Evolutionary conservation across 2,797 vertebrate genomes (phyloP).

Genomic region (Phataginus tricuspis): DNA sequence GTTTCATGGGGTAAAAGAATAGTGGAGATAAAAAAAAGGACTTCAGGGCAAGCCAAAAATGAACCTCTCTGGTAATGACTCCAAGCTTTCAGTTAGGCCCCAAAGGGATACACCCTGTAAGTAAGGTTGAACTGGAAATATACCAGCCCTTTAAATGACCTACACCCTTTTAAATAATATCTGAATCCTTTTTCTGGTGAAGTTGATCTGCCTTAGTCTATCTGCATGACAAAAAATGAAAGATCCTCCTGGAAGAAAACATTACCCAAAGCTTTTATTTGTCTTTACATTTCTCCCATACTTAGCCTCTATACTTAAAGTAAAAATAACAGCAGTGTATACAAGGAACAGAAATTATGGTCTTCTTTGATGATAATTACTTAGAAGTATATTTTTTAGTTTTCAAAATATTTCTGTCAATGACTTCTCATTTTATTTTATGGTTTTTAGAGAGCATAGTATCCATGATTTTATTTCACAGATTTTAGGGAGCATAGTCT

Average conservation of each 20-base stretch:
- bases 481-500: not conserved
- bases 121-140: not conserved
- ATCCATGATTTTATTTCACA: not conserved
- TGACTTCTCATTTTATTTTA: slow-evolving; percentile 29
- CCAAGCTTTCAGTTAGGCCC: not conserved
- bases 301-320: not conserved
- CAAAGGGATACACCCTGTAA: not conserved
- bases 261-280: not conserved
- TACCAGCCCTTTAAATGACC: not conserved
- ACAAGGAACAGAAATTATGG: not conserved
- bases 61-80: not conserved
- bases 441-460: not conserved
- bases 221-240: not conserved
- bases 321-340: not conserved
- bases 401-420: slow-evolving; percentile 39
- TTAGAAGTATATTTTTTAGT: slow-evolving; percentile 3
- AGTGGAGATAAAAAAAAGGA: not conserved
- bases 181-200: not conserved
- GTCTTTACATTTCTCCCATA: not conserved
- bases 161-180: not conserved
- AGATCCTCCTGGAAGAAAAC: not conserved
- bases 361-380: slow-evolving; percentile 10
- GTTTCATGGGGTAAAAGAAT: not conserved
- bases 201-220: not conserved
- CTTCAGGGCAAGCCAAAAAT: not conserved